Base-by-base conservation (phyloP, 2,113 vertebrate species). In the Notarius quadriscutis region DNA sequence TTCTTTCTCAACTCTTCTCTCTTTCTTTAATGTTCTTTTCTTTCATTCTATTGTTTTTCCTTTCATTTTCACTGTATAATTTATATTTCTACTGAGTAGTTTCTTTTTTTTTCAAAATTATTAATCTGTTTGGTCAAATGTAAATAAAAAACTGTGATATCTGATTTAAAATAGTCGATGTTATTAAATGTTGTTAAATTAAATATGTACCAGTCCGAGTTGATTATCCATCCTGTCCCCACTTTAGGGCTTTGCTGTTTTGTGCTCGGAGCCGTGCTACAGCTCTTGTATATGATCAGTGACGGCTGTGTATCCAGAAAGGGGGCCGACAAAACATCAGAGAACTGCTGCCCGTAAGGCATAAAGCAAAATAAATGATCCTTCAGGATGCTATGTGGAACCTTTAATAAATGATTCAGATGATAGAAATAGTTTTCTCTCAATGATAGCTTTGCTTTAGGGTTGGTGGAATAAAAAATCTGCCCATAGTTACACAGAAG, bases 341-440 rank as follows among this genome's bases (percentile, higher is more conserved):
- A 10, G 77, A 79, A 27, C n/a, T n/a, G 11, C 55, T 58, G 53
- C 78, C 78, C 17, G 58, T 12, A 58, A 80, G 27, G 78, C 53
- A 34, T 34, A 34, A 80, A 80, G 17, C 17, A 34, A 80, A 80
- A 58, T 34, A 58, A 80, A 80, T 58, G n/a, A 34, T 34, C 53
- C 17, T 80, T 58, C 55, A 80, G 78, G 27, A 80, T 58, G 78
- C 55, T 80, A 20, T 60, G 27, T 80, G 78, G 17, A 80, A 30
- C 7, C n/a, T 18, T 58, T 11, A 80, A 58, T 80, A 58, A 80
- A 80, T 80, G 53, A 30, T 58, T 58, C 55, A 58, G 77, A 57
- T 51, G 27, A 79, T 86, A 86, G 58, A 84, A 81, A 77, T 71
- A 82, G 86, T 41, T 83, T 82, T 86, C 75, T 86, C 65, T 75